phyloP scores from a whole-genome alignment of 2,797 vertebrate genomes.

The Yasuhikotakia modesta region DNA sequence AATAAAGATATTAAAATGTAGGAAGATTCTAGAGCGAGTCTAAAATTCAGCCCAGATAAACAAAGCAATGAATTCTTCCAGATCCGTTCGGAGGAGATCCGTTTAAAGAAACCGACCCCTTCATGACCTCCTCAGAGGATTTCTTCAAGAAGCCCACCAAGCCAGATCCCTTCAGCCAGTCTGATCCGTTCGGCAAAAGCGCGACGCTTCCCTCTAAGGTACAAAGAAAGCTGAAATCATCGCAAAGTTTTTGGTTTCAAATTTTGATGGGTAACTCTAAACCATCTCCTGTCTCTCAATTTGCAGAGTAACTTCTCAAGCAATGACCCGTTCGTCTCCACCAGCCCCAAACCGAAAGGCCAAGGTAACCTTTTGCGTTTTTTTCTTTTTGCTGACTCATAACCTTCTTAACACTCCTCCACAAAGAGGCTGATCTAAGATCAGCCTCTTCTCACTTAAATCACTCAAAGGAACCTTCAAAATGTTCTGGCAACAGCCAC shows the following conservation, averaged over 20 bases:
- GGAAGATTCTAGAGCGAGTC: not conserved
- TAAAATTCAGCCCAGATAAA: not conserved
- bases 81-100: constrained; percentile 88
- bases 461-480: not conserved
- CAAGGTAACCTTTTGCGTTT: constrained; percentile 77
- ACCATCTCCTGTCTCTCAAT: constrained; percentile 10
- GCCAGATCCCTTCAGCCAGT: constrained; percentile 85
- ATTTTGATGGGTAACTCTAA: constrained; percentile 39
- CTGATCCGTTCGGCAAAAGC: constrained; percentile 90
- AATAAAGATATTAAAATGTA: constrained; percentile 29
- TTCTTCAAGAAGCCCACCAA: constrained; percentile 92
- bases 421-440: not conserved
- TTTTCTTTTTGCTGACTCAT: constrained; percentile 34
- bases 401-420: constrained; percentile 1
- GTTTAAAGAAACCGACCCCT: constrained; percentile 81
- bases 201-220: constrained; percentile 87
- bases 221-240: constrained; percentile 50
- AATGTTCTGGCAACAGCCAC: constrained; percentile 16
- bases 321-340: constrained; percentile 87
- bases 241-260: not conserved
- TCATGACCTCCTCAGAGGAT: constrained; percentile 83
- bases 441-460: not conserved
- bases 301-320: constrained; percentile 85
- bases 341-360: constrained; percentile 85
- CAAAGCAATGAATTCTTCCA: constrained; percentile 48